Evolutionary conservation across 1,140 invertebrate genomes (phyloP), one percentile per base, ranked within the genome.

Genomic region (Diorhabda elongata): DNA sequence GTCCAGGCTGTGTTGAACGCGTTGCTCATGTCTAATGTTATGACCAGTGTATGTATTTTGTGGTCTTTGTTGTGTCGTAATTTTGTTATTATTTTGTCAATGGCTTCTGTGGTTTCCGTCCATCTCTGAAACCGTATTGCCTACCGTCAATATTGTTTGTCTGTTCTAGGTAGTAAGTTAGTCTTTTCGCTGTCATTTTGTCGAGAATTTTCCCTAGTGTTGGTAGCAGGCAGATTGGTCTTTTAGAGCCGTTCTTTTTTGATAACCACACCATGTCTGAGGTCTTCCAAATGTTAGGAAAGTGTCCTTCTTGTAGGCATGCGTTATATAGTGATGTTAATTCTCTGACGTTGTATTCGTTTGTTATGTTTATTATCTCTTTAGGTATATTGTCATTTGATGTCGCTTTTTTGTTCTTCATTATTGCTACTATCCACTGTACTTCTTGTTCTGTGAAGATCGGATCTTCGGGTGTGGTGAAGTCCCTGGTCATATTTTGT

Each of bases 91-190:
- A 69, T 2, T n/a, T 60, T 65, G 2, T 43, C 26, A 7, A 71
- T 41, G 2, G 71, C 71, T 0, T 68, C 65, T 3, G 60, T 68
- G 26, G 71, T 68, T 5, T 43, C 44, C n/a, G 41, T n/a, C 58
- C 66, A 9, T 68, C 41, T 45, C 71, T 73, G 44, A 73, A 73
- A 6, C 71, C 71, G 58, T 42, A 73, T 44, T 73, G 71, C 6
- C n/a, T 52, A 3, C 47, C 42, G 45, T 52, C 5, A 6, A 52
- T 5, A 6, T 6, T 52, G 45, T 52, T 52, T 6, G 5, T 59
- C 11, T n/a, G 5, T 11, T 59, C 58, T 59, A 41, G 11, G 11
- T 59, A 11, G 26, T 59, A 59, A 11, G 58, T 59, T 5, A 59
- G 58, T 59, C 9, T 59, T 59, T 59, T 59, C 2, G 58, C 2